A percentile compares a stretch with the other conserved stretches of the same genome.
These are phyloP conservation scores for Rhombomys opimus DNA, from an alignment of 2,113 vertebrate species.

Conservation along the genomic window DNA sequence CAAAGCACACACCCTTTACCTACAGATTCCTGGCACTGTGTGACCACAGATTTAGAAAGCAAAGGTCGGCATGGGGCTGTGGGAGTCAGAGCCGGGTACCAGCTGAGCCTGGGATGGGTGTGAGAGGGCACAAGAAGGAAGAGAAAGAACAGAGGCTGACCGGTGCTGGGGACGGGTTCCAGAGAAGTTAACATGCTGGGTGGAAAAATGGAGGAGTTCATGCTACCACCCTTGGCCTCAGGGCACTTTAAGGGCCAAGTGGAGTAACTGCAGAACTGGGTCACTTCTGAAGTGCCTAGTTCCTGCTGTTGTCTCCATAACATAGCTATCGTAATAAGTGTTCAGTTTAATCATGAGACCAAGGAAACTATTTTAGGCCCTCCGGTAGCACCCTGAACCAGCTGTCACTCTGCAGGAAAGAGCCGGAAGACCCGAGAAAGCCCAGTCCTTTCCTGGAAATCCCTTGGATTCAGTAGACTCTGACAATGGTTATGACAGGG, in stretches of 20 bases:
- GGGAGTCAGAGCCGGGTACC: not conserved
- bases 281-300: not conserved
- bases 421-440: not conserved
- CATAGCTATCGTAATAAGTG: not conserved
- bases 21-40: fast-evolving
- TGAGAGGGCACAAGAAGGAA: not conserved
- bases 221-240: not conserved
- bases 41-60: not conserved
- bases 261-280: not conserved
- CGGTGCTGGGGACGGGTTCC: not conserved
- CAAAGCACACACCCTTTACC: not conserved
- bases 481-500: not conserved
- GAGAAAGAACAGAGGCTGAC: not conserved
- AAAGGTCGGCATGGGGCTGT: not conserved
- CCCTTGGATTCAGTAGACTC: not conserved
- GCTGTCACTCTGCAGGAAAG: not conserved
- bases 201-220: not conserved
- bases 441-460: conserved; percentile 9
- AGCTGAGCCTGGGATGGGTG: not conserved
- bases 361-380: conserved; percentile 10
- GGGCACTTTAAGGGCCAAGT: not conserved
- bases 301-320: not conserved
- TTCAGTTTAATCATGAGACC: not conserved
- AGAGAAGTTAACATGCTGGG: not conserved
- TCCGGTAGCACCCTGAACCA: not conserved